These are phyloP conservation scores for Steinernema khuongi DNA, from an alignment of 1,140 invertebrate genomes.

Conservation along the genomic window DNA sequence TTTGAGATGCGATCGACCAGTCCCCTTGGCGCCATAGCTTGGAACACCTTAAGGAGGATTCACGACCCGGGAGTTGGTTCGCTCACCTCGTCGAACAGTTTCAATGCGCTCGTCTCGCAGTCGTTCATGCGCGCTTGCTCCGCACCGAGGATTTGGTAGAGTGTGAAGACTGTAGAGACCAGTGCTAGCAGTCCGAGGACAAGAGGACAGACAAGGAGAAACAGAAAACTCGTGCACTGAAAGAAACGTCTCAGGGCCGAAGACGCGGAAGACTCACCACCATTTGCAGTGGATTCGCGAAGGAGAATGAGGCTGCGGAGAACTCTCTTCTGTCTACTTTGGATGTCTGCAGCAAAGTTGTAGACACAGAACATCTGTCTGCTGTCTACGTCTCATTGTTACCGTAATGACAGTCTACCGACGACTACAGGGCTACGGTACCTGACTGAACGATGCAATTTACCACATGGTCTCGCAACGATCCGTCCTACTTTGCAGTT, in stretches of 20 bases:
- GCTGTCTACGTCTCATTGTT: too few relatives aligned
- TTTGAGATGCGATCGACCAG: neutral
- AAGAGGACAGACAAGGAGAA: neutral
- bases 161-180: neutral
- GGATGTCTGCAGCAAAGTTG: too few relatives aligned
- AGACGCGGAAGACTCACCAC: neutral
- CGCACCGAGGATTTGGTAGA: neutral
- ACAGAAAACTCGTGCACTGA: neutral
- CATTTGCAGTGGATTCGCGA: too few relatives aligned
- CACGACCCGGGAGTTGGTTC: neutral
- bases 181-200: neutral
- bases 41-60: neutral
- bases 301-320: too few relatives aligned
- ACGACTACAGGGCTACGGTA: too few relatives aligned
- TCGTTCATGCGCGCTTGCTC: conserved; percentile 2
- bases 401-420: too few relatives aligned
- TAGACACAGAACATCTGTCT: too few relatives aligned
- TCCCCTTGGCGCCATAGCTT: neutral
- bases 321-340: too few relatives aligned
- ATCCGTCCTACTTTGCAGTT: too few relatives aligned
- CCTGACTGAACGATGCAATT: too few relatives aligned
- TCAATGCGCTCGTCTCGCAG: neutral
- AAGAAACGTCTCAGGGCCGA: neutral
- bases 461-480: too few relatives aligned
- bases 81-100: neutral